These are phyloP conservation scores for Rhyacophila evoluta DNA, from an alignment of 2,888 invertebrate species.

Conservation along the genomic window DNA sequence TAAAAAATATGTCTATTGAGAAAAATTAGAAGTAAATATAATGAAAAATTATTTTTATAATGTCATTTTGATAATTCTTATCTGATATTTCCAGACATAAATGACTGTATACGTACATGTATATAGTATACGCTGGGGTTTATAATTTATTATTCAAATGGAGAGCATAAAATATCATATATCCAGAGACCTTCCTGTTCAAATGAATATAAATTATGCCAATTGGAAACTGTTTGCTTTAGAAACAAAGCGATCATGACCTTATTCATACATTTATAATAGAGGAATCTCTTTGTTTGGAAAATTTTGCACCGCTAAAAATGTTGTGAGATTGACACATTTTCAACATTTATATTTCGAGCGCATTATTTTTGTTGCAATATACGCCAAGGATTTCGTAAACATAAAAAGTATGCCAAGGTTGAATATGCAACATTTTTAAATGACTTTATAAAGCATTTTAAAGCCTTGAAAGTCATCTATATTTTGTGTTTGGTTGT, in stretches of 20 bases:
- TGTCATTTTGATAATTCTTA: too few species aligned
- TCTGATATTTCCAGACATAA: too few species aligned
- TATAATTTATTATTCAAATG: slow-evolving; percentile 14
- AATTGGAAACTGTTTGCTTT: slow-evolving; percentile 9
- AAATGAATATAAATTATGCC: slow-evolving; percentile 22
- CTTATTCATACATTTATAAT: not conserved
- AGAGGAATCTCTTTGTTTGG: not conserved
- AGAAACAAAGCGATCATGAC: slow-evolving; percentile 14
- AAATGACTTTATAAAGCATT: too few species aligned
- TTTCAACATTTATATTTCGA: not conserved
- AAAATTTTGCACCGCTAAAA: not conserved
- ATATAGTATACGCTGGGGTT: not conserved
- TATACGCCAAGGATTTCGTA: not conserved
- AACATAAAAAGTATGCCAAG: too few species aligned
- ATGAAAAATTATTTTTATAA: too few species aligned
- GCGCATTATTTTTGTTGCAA: not conserved
- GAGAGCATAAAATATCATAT: slow-evolving; percentile 12
- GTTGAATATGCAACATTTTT: too few species aligned
- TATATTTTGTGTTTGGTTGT: too few species aligned
- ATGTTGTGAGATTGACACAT: not conserved
- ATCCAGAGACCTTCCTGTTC: not conserved
- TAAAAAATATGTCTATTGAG: too few species aligned
- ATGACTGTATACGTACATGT: too few species aligned
- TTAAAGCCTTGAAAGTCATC: too few species aligned
- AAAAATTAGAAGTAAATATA: too few species aligned